Base-by-base conservation (phyloP, 2,113 vertebrate genomes). In the Amia ocellicauda region DNA sequence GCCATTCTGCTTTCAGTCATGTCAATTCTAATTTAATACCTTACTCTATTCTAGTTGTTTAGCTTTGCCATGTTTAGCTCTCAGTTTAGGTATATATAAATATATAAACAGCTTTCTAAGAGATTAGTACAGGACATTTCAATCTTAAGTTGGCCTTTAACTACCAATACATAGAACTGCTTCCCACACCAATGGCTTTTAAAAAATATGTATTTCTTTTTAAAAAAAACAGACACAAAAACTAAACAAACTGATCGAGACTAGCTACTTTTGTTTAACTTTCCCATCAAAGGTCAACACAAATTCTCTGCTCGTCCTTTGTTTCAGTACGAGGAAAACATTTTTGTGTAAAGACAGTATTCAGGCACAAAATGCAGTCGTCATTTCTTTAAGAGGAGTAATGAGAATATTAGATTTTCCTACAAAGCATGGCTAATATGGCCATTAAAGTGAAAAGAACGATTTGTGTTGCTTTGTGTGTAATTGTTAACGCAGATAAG, bases 291-390 rank as follows among this genome's bases (percentile, higher is more conserved):
- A 27, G 17, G 62, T 58, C 73, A 67, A 68, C 60, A 66, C 26
- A 59, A 60, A 50, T 42, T 28, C 45, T 47, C n/a, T 43, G 71
- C 69, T 62, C 61, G 69, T 72, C 72, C 68, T 66, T 76, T 69
- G 67, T 58, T 74, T 54, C 36, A 62, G 68, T 68, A 64, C 72
- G 69, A 73, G 69, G 65, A 69, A 80, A 80, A 27, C 69, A 81
- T 75, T 76, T 77, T 60, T 58, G 36, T 73, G 55, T 60, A 75
- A 67, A 67, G 60, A 53, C n/a, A 3, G 26, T 58, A 68, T 78
- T 70, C 61, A 74, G 73, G 71, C 64, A 9, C 55, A 26, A 17
- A 8, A 1, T 4, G 24, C 22, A 45, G 61, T 71, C 50, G 61
- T 71, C 50, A 77, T 78, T 74, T 68, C 5, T 3, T 47, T 47